A percentile compares a stretch with the other conserved stretches of the same genome.
These are phyloP conservation scores for Nephrocerus scutellatus DNA, from an alignment of 2,888 invertebrate genomes.

Conservation along the genomic window DNA sequence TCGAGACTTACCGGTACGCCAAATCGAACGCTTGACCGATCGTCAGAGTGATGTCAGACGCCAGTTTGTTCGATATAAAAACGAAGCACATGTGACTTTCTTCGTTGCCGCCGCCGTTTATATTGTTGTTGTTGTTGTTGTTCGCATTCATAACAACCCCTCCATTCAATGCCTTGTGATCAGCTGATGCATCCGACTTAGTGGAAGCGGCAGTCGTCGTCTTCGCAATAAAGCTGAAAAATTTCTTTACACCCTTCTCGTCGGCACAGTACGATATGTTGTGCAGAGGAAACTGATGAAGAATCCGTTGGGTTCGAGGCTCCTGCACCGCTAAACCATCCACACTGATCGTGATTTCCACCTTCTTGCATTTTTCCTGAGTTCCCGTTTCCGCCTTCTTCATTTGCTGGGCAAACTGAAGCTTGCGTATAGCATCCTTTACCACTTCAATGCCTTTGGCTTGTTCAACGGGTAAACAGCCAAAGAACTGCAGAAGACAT, in stretches of 20 bases:
- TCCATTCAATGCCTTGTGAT: no score
- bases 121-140: constrained; percentile 21
- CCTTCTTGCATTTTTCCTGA: constrained; percentile 76
- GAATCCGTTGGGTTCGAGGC: constrained; percentile 67
- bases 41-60: constrained; percentile 94
- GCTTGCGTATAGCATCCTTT: constrained; percentile 92
- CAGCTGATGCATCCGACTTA: no score
- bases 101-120: constrained; percentile 35
- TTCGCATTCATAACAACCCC: no score
- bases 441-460: constrained; percentile 97
- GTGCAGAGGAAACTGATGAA: constrained; percentile 93
- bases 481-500: constrained; percentile 67
- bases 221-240: constrained; percentile 60
- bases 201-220: no score
- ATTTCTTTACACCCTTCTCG: constrained; percentile 95
- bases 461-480: constrained; percentile 89
- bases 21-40: constrained; percentile 98
- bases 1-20: constrained; percentile 67
- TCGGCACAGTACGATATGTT: constrained; percentile 98
- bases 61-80: constrained; percentile 93
- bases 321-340: constrained; percentile 91
- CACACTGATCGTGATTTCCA: constrained; percentile 93
- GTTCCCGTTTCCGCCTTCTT: constrained; percentile 80
- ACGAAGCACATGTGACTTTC: constrained; percentile 94
- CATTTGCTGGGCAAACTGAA: constrained; percentile 89